These are phyloP conservation scores for Candoia aspera DNA, from an alignment of 2,113 vertebrate genomes.

Conservation along the genomic window DNA sequence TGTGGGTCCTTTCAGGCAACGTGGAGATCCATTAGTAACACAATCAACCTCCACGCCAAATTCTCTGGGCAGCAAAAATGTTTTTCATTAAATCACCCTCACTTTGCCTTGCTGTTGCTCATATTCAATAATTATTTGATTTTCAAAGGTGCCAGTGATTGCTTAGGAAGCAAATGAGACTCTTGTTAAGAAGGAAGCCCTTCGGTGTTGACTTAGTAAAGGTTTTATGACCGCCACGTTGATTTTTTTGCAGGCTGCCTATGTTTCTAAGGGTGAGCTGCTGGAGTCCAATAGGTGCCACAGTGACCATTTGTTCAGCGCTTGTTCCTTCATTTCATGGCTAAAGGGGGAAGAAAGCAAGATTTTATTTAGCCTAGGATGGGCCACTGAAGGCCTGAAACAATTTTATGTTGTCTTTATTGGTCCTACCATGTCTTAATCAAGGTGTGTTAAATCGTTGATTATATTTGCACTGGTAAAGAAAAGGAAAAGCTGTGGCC, in stretches of 20 bases:
- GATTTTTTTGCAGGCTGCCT: neutral
- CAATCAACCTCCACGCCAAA: constrained; percentile 70
- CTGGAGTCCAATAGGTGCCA: constrained; percentile 31
- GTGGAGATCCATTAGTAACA: constrained; percentile 72
- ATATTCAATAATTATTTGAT: constrained; percentile 77
- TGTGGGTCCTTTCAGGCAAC: constrained; percentile 67
- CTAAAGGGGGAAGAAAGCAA: neutral
- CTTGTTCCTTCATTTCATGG: neutral
- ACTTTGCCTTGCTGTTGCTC: constrained; percentile 64
- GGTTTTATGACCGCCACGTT: constrained; percentile 27
- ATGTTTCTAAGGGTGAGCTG: neutral
- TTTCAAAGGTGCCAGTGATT: constrained; percentile 69
- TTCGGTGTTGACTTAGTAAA: constrained; percentile 59
- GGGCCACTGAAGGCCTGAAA: too few species aligned
- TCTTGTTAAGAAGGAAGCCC: constrained; percentile 64
- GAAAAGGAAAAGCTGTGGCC: neutral
- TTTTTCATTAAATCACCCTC: constrained; percentile 73
- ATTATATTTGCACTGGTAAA: neutral
- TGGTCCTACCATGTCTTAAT: neutral
- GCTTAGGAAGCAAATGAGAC: constrained; percentile 72
- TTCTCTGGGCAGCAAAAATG: constrained; percentile 68
- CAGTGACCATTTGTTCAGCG: constrained; percentile 1
- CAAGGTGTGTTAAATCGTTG: neutral
- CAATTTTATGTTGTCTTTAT: neutral
- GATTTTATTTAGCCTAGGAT: neutral